A percentile compares a stretch with the other conserved stretches of the same genome.
Evolutionary conservation across 2,113 vertebrate genomes (phyloP).

Genomic region (Verasper variegatus): DNA sequence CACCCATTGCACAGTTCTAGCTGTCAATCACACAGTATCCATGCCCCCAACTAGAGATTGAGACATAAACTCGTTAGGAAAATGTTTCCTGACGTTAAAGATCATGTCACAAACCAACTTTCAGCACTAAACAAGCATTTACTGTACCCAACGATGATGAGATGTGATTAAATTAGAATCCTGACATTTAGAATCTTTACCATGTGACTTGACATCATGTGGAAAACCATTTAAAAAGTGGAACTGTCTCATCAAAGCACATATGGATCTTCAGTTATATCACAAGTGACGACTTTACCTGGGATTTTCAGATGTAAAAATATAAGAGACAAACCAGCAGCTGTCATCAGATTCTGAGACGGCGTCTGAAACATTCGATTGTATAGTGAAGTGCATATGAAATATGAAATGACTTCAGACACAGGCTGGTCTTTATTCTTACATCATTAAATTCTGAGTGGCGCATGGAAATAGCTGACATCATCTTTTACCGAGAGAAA

Average conservation of each 20-base stretch:
- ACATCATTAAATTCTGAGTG: neutral
- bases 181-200: too few species aligned
- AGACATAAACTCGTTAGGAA: too few species aligned
- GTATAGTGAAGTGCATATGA: neutral
- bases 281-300: neutral
- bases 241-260: neutral
- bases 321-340: neutral
- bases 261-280: neutral
- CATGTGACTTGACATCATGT: neutral
- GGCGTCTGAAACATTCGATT: too few species aligned
- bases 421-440: conserved; percentile 5
- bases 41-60: neutral
- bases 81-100: neutral
- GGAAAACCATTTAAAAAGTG: neutral
- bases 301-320: neutral
- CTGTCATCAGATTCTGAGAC: neutral
- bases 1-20: neutral
- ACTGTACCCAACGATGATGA: neutral
- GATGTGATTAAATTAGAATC: neutral
- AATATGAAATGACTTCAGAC: neutral
- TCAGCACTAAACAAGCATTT: neutral
- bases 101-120: neutral
- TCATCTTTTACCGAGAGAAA: conserved; percentile 1
- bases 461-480: conserved; percentile 1
- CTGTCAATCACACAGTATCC: neutral